Conservation (phyloP, 2,888 invertebrate genomes). For the Nomada lathburiana region DNA sequence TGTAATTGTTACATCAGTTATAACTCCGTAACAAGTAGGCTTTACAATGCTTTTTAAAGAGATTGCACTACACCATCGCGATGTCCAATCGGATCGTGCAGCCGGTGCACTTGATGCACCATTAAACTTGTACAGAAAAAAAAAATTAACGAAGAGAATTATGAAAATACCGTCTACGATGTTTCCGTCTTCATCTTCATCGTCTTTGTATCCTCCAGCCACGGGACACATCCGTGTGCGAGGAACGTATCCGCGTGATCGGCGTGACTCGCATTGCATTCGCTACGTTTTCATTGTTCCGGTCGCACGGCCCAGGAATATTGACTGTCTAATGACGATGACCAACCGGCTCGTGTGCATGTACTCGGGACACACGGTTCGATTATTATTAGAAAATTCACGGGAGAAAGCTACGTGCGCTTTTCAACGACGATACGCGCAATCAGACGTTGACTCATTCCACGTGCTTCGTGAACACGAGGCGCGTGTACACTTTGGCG, state of each 20-base stretch:
- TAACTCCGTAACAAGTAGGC: too few species aligned
- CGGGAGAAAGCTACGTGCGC: background rate
- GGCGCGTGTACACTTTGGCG: slow-evolving; percentile 10
- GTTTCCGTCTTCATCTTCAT: slow-evolving; percentile 36
- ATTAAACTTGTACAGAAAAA: too few species aligned
- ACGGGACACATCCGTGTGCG: slow-evolving; percentile 34
- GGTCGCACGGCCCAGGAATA: slow-evolving; percentile 58
- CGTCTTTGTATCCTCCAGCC: slow-evolving; percentile 30
- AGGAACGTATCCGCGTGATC: slow-evolving; percentile 57
- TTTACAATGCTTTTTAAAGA: too few species aligned
- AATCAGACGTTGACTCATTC: slow-evolving; percentile 48
- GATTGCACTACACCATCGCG: too few species aligned
- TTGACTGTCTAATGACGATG: slow-evolving; percentile 42
- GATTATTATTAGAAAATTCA: background rate
- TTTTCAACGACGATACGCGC: slow-evolving; percentile 12
- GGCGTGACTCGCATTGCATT: slow-evolving; percentile 69
- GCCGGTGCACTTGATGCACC: too few species aligned
- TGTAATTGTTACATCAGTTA: too few species aligned
- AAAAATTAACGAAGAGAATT: too few species aligned
- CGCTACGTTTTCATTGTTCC: slow-evolving; percentile 65
- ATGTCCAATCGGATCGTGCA: too few species aligned
- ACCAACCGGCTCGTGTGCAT: slow-evolving; percentile 6
- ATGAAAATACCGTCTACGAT: slow-evolving; percentile 30
- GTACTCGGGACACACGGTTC: background rate
- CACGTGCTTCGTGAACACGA: slow-evolving; percentile 26